These are phyloP conservation scores for Smittia aterrima DNA, from an alignment of 2,888 invertebrate genomes.

Conservation along the genomic window DNA sequence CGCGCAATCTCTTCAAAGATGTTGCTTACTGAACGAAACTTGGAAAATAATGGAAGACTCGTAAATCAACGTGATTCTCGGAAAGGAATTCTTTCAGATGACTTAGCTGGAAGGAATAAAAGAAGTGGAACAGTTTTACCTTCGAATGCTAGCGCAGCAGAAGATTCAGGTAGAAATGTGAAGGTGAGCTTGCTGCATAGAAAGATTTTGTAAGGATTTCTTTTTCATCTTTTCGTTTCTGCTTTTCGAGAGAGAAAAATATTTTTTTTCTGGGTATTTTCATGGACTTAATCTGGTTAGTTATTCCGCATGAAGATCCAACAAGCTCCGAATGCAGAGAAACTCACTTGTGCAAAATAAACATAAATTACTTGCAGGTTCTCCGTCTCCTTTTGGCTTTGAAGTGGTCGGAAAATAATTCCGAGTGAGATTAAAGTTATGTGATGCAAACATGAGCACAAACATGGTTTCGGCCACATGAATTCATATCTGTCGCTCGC, in stretches of 20 bases:
- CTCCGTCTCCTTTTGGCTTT: conserved; percentile 6
- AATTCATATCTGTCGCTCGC: neutral
- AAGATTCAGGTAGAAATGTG: conserved; percentile 30
- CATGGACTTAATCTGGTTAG: conserved; percentile 38
- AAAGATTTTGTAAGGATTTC: conserved; percentile 37
- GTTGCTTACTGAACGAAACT: neutral
- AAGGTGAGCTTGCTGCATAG: neutral
- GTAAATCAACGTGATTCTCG: conserved; percentile 36
- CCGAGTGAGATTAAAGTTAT: conserved; percentile 5
- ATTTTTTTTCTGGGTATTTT: conserved; percentile 28
- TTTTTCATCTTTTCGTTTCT: conserved; percentile 18
- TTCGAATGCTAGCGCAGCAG: neutral
- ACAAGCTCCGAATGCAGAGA: neutral
- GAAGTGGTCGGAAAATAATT: neutral
- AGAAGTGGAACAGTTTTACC: conserved; percentile 38
- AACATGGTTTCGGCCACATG: neutral
- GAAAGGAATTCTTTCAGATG: conserved; percentile 34
- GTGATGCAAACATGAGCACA: neutral
- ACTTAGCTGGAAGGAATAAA: conserved; percentile 38
- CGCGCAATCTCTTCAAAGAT: neutral
- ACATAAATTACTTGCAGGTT: conserved; percentile 28
- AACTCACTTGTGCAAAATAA: conserved; percentile 24
- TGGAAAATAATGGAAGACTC: neutral
- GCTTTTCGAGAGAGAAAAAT: conserved; percentile 14
- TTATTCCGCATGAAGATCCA: conserved; percentile 17